Conservation (phyloP, 2,888 invertebrate species). For the Conistra vaccinii region DNA sequence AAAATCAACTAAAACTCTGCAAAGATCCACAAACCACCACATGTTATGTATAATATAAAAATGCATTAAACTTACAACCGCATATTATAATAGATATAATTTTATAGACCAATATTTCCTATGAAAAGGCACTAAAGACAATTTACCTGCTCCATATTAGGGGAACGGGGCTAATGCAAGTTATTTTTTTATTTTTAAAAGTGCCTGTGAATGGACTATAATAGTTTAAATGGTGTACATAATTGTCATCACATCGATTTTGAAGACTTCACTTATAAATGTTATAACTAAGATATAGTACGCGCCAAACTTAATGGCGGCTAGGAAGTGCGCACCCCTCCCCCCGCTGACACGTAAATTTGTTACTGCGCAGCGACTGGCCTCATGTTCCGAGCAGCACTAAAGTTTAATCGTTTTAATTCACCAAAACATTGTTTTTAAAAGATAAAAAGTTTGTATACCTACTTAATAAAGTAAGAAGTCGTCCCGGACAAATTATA, state of each 20-base stretch:
- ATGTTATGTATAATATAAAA: neutral
- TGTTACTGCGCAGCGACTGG: too few species aligned
- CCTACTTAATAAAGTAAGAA: slow-evolving; percentile 6
- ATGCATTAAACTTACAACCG: slow-evolving; percentile 1
- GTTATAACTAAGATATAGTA: neutral
- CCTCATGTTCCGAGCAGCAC: too few species aligned
- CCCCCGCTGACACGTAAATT: too few species aligned
- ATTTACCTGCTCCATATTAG: neutral
- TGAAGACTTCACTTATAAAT: neutral
- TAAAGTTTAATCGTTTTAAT: too few species aligned
- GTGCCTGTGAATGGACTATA: neutral
- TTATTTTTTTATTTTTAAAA: neutral
- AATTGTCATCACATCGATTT: neutral
- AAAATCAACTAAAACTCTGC: neutral
- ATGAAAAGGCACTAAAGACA: neutral
- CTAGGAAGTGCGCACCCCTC: too few species aligned
- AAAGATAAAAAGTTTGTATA: neutral
- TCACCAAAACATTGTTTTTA: neutral
- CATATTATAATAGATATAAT: neutral
- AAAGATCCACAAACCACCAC: neutral
- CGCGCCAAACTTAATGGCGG: too few species aligned
- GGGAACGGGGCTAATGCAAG: too few species aligned
- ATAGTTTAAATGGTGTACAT: neutral
- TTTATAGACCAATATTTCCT: neutral
- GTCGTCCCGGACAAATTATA: slow-evolving; percentile 27